These are phyloP conservation scores for Chiroxiphia lanceolata DNA, from an alignment of 2,797 vertebrate species.

Conservation along the genomic window DNA sequence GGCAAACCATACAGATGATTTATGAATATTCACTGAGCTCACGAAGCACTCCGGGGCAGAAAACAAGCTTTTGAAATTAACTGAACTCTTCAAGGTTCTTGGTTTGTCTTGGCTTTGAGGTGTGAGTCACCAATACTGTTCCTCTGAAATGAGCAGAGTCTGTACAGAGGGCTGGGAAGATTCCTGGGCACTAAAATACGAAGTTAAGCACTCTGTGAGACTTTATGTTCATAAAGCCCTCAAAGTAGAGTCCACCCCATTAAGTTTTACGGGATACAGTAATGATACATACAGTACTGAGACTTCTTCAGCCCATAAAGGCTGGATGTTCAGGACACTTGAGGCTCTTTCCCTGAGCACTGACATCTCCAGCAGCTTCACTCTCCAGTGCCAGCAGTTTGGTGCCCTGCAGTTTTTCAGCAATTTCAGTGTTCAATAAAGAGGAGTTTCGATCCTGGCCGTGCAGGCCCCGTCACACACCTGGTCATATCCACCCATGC, in stretches of 20 bases:
- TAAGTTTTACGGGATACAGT: neutral
- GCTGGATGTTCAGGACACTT: neutral
- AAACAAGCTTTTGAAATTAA: conserved; percentile 47
- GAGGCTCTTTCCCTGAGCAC: neutral
- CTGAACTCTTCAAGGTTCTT: conserved; percentile 22
- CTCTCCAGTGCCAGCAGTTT: neutral
- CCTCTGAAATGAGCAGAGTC: neutral
- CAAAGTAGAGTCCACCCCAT: neutral
- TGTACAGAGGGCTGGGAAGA: neutral
- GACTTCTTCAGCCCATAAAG: neutral
- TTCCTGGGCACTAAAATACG: neutral
- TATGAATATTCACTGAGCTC: conserved; percentile 53
- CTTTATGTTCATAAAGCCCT: conserved; percentile 1
- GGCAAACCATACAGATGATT: neutral
- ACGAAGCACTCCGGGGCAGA: neutral
- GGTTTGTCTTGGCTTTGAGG: conserved; percentile 26
- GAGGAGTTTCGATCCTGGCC: neutral
- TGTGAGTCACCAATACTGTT: neutral
- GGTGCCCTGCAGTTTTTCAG: neutral
- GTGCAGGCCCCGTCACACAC: neutral
- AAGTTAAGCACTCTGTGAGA: neutral
- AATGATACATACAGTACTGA: neutral
- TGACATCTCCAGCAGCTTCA: neutral
- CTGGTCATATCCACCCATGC: neutral
- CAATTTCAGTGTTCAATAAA: neutral